Evolutionary conservation across 2,888 invertebrate species (phyloP).

Genomic region (Criorhina ranunculi): DNA sequence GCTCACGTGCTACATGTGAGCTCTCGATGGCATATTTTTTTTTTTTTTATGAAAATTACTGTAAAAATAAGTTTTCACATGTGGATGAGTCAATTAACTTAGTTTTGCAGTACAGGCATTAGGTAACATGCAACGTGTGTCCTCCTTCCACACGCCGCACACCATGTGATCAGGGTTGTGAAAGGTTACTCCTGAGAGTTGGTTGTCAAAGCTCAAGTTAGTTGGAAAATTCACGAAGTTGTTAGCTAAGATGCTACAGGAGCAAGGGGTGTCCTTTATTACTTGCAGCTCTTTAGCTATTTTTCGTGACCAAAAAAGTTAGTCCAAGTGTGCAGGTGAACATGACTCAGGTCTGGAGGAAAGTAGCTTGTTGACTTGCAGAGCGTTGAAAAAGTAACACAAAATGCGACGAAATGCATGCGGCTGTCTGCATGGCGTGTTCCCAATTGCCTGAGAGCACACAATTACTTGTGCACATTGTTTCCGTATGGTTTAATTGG

Average conservation of each 20-base stretch:
- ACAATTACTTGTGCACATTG: constrained; percentile 67
- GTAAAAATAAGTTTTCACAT: not conserved
- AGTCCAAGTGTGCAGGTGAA: constrained; percentile 38
- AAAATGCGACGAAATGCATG: constrained; percentile 22
- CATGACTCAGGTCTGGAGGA: no score
- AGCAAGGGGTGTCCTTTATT: not conserved
- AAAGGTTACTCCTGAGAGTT: constrained; percentile 1
- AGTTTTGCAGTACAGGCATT: not conserved
- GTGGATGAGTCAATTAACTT: not conserved
- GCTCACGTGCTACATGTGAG: constrained; percentile 4
- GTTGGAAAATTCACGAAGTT: not conserved
- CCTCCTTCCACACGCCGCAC: constrained; percentile 26
- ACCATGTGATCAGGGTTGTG: constrained; percentile 29
- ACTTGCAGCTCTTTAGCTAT: constrained; percentile 18
- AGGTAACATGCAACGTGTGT: constrained; percentile 22
- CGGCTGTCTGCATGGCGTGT: constrained; percentile 52
- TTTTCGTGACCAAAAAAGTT: constrained; percentile 32
- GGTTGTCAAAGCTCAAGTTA: constrained; percentile 36
- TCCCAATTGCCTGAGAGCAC: constrained; percentile 65
- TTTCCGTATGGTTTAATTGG: constrained; percentile 67
- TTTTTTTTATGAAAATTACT: not conserved
- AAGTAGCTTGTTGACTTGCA: constrained; percentile 52
- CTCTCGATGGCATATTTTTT: not conserved
- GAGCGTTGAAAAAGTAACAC: constrained; percentile 18
- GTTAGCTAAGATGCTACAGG: not conserved